Percentiles rank a stretch among this genome's conserved stretches.
Evolutionary conservation across 2,888 invertebrate genomes (phyloP).

Genomic region (Litoditis marina): DNA sequence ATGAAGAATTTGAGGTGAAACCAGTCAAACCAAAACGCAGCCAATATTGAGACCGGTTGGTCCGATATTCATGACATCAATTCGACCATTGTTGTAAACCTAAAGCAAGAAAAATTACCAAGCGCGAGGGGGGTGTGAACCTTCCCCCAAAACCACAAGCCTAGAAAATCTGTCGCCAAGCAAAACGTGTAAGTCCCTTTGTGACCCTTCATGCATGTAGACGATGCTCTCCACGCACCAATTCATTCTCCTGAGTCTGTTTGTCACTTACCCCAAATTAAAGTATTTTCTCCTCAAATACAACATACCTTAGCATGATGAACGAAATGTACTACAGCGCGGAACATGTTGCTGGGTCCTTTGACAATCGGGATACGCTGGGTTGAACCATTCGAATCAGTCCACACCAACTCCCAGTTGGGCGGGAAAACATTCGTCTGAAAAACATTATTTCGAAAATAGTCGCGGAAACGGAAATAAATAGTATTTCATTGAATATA

Average conservation of each 20-base stretch:
- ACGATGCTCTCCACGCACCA: conserved; percentile 18
- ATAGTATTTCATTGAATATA: background rate
- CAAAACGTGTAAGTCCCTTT: conserved; percentile 30
- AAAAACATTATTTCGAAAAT: conserved; percentile 3
- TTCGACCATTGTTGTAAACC: conserved; percentile 29
- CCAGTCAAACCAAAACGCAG: conserved; percentile 21
- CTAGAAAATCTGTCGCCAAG: no score
- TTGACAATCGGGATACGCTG: conserved; percentile 20
- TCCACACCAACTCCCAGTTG: conserved; percentile 30
- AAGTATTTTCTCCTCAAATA: no score
- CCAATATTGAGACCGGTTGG: conserved; percentile 29
- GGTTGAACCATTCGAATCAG: conserved; percentile 23
- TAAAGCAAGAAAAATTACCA: conserved; percentile 2
- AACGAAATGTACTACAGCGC: conserved; percentile 33
- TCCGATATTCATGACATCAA: conserved; percentile 32
- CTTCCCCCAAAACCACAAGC: no score
- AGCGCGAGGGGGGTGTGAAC: no score
- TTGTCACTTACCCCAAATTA: no score
- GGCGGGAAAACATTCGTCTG: conserved; percentile 25
- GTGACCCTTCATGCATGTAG: conserved; percentile 37
- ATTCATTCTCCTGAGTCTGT: conserved; percentile 14
- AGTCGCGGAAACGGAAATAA: background rate
- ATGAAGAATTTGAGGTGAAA: no score
- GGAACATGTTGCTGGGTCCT: conserved; percentile 30
- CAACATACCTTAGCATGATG: conserved; percentile 31